Base-by-base conservation (phyloP, 2,113 vertebrate genomes). In the Asarcornis scutulata region DNA sequence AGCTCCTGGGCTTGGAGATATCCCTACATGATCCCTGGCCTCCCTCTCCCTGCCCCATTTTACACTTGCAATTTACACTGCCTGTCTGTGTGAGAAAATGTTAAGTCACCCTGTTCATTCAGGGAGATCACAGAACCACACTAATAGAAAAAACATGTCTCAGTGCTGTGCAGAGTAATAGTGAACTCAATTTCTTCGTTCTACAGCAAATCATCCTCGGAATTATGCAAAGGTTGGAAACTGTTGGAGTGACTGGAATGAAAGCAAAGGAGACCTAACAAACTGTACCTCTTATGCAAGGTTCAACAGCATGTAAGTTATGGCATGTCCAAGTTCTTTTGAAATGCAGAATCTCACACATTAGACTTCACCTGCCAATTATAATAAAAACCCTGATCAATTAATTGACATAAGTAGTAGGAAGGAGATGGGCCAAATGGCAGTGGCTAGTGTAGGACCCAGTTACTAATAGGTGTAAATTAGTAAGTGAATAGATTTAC, bases 311-410 rank as follows among this genome's bases (percentile, higher is more conserved):
- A 18, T 36, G 83, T 87, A 79, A 90, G 79, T 90, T 5, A 0
- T 42, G 29, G 50, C n/a, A 26, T 10, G 22, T 14, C 66, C 18
- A 34, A 46, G 25, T 20, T 55, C 26, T 38, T 64, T 44, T 58
- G 2, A 75, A 73, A 58, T 34, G 18, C 59, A 29, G 75, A 63
- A 25, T 53, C 44, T 11, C n/a, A 46, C 50, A 31, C n/a, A 4
- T 56, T 20, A 53, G 62, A 38, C 8, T 38, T 69, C 48, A 60
- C 17, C 72, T 88, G 53, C 46, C 27, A 60, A 3, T 78, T 89
- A 20, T 9, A n/a, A n/a, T 48, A 29, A 71, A 62, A 34, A 0
- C 7, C 26, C 20, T 36, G 18, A 46, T 75, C 0, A 0, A 5
- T 85, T 58, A 83, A 21, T 13, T 40, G 20, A 63, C 64, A 7